phyloP scores from a whole-genome alignment of 2,797 vertebrate species.

The Gallinago stenura region DNA sequence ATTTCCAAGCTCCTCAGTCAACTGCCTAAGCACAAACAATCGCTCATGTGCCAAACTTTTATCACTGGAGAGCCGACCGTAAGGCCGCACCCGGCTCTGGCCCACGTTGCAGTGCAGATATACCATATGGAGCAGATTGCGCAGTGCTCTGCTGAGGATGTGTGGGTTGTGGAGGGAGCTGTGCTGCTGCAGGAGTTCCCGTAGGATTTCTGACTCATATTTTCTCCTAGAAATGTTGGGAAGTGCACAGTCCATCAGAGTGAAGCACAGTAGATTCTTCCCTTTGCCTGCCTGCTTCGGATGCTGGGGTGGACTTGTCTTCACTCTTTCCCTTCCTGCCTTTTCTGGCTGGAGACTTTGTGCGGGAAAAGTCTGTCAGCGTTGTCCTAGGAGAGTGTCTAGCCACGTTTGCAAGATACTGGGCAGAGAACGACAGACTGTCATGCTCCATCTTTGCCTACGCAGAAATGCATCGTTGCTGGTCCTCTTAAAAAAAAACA shows the following conservation, averaged over 20 bases:
- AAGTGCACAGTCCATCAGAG: background rate
- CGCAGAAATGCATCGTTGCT: background rate
- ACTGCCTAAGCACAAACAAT: background rate
- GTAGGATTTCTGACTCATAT: slow-evolving; percentile 67
- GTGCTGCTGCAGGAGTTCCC: slow-evolving; percentile 61
- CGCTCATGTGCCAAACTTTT: background rate
- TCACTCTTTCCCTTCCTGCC: slow-evolving; percentile 1
- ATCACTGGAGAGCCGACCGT: background rate
- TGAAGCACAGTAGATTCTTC: slow-evolving; percentile 1
- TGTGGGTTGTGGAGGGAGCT: slow-evolving; percentile 64
- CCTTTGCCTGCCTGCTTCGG: background rate
- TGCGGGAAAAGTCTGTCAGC: background rate
- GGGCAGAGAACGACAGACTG: background rate
- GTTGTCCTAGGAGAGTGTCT: background rate
- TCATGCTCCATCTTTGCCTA: background rate
- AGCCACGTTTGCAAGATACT: background rate
- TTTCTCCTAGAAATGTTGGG: slow-evolving; percentile 67
- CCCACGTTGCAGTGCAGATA: background rate
- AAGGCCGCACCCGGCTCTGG: slow-evolving; percentile 4
- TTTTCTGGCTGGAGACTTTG: background rate
- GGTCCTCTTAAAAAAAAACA: background rate
- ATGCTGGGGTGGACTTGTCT: background rate
- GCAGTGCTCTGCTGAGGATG: slow-evolving; percentile 53
- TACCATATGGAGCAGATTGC: slow-evolving; percentile 57
- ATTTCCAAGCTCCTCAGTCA: background rate